Conservation (phyloP, 1,140 invertebrate species). For the Amyelois transitella region DNA sequence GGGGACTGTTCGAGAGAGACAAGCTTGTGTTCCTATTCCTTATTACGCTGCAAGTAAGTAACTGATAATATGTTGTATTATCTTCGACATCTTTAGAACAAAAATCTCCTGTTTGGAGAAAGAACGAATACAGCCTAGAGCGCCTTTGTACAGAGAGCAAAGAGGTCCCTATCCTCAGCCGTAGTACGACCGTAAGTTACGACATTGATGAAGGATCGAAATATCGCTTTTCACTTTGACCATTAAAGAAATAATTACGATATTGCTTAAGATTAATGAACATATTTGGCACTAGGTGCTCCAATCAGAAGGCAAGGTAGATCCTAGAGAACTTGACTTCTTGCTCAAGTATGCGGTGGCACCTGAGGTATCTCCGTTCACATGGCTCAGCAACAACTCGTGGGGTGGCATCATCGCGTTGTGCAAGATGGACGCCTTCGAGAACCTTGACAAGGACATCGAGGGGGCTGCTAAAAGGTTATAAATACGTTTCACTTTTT, state of each 20-base stretch:
- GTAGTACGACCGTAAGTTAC: no score
- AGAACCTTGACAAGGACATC: conserved; percentile 93
- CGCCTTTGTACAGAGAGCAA: no score
- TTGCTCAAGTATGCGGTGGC: conserved; percentile 84
- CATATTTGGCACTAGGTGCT: conserved; percentile 75
- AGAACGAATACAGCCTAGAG: no score
- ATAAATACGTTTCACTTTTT: no score
- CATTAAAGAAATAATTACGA: no score
- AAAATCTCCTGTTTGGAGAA: no score
- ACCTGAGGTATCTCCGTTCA: conserved; percentile 83
- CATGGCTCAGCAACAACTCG: conserved; percentile 86
- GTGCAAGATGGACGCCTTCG: conserved; percentile 86
- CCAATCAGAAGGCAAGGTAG: conserved; percentile 78
- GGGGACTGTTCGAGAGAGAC: conserved; percentile 94
- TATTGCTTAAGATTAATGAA: neutral
- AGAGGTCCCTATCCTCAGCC: no score
- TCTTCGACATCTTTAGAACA: no score
- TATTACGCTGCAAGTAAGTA: conserved; percentile 85
- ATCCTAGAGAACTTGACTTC: conserved; percentile 91
- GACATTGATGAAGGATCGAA: no score
- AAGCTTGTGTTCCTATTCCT: conserved; percentile 94
- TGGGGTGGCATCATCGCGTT: conserved; percentile 94
- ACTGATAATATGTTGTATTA: neutral
- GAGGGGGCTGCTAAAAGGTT: conserved; percentile 88
- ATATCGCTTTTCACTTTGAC: no score